Evolutionary conservation across 2,888 invertebrate species (phyloP), one percentile per base, ranked within the genome.

Genomic region (Aethes cnicana): DNA sequence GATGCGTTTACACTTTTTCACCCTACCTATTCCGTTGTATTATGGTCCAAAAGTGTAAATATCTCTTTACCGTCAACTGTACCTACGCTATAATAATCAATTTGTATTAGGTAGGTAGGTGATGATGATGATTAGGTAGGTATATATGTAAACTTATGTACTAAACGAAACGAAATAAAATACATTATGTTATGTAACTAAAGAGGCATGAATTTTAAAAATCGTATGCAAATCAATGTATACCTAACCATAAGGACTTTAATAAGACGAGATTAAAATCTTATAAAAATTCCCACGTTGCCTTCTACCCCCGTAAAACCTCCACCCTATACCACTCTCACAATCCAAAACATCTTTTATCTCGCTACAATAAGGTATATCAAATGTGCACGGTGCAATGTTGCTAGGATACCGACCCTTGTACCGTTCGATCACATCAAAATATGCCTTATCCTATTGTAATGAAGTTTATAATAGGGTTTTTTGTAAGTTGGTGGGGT

Each of bases 231-330:
- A 33, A 37, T 42, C 42, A 18, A 49, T 44, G 36, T 44, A 30
- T 37, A 32, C 23, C 43, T 44, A 49, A 48, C 43, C 44, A 39
- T 35, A 28, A 44, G 9, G n/a, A n/a, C n/a, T 21, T 54, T 35
- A 54, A 46, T 44, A 49, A 49, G 39, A 32, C 26, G 23, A 48
- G 54, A 54, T 54, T 47, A 42, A 50, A 47, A 47, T 47, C 52
- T 47, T 55, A 50, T 37, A 50, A 36, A 50, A 37, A 52, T 46
- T 52, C 55, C 55, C 55, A 52, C 55, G 52, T 33, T 50, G n/a
- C n/a, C n/a, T n/a, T 43, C 50, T 26, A 46, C 37, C 55, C 52
- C 44, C 30, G 39, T 14, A 20, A 11, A 18, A 35, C 26, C 12
- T 20, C 9, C 7, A 18, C 16, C 21, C 4, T 3, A 18, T 26